Evolutionary conservation across 1,140 invertebrate species (phyloP).

Genomic region (Watersipora subatra): DNA sequence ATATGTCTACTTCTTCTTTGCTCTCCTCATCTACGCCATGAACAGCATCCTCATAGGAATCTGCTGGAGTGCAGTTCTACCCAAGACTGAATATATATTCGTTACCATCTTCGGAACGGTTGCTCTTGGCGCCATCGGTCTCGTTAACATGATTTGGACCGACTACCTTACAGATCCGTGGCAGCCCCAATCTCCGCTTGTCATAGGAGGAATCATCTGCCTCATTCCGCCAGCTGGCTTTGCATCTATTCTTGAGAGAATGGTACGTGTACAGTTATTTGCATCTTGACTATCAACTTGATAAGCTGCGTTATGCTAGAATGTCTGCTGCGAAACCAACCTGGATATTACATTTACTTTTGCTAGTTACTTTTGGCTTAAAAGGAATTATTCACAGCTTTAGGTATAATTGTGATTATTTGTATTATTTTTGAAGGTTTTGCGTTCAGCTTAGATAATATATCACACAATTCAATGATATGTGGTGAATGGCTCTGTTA

Average conservation of each 20-base stretch:
- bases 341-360: too few species aligned
- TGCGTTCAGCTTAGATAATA: too few species aligned
- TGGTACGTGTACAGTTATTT: not conserved
- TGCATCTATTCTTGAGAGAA: not conserved
- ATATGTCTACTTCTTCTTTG: not conserved
- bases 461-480: too few species aligned
- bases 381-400: too few species aligned
- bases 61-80: not conserved
- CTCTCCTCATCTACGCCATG: not conserved
- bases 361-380: too few species aligned
- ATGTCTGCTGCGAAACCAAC: too few species aligned
- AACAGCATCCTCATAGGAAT: not conserved
- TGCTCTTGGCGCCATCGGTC: not conserved
- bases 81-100: not conserved
- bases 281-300: too few species aligned
- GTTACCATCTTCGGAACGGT: not conserved
- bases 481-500: too few species aligned
- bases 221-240: not conserved
- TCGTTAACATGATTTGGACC: not conserved
- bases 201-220: not conserved
- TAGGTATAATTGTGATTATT: too few species aligned
- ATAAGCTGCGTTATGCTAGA: too few species aligned
- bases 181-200: not conserved
- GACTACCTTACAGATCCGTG: not conserved
- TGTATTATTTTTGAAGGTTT: too few species aligned